phyloP scores from a whole-genome alignment of 2,888 invertebrate genomes.

The Nomada fabriciana region DNA sequence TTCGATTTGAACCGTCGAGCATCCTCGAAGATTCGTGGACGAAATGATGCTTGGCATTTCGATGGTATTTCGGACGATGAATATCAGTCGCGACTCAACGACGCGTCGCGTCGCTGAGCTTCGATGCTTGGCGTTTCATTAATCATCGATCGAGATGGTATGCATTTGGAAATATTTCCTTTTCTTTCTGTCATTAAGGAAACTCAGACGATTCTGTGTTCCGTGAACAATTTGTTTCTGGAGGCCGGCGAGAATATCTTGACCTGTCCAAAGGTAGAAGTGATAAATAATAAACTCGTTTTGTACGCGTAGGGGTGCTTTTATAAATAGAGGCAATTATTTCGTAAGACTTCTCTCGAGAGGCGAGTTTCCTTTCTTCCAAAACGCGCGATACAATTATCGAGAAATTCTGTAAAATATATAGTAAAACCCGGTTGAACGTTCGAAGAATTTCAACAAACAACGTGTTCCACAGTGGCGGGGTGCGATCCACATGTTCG shows the following conservation, averaged over 20 bases:
- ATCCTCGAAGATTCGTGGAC: slow-evolving; percentile 48
- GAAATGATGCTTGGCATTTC: neutral
- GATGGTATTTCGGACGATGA: slow-evolving; percentile 23
- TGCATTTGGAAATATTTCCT: neutral
- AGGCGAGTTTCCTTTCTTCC: too few relatives aligned
- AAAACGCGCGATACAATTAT: too few relatives aligned
- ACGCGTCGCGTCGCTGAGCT: too few relatives aligned
- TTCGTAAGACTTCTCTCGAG: too few relatives aligned
- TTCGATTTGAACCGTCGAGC: slow-evolving; percentile 50
- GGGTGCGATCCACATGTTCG: slow-evolving; percentile 51
- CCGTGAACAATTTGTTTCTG: too few relatives aligned
- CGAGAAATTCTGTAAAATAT: too few relatives aligned
- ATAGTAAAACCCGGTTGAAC: neutral
- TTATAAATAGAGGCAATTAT: too few relatives aligned
- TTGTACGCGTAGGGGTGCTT: too few relatives aligned
- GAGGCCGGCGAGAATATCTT: too few relatives aligned
- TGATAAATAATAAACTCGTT: too few relatives aligned
- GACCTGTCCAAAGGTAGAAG: too few relatives aligned
- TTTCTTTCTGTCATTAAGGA: neutral
- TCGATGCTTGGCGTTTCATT: slow-evolving; percentile 15
- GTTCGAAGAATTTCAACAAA: neutral
- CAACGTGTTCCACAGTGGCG: neutral
- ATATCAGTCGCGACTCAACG: slow-evolving; percentile 6
- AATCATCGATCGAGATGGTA: neutral
- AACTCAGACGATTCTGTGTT: too few relatives aligned